Conservation (phyloP, 2,888 invertebrate genomes). For the Mesorhabditis spiculigera region DNA sequence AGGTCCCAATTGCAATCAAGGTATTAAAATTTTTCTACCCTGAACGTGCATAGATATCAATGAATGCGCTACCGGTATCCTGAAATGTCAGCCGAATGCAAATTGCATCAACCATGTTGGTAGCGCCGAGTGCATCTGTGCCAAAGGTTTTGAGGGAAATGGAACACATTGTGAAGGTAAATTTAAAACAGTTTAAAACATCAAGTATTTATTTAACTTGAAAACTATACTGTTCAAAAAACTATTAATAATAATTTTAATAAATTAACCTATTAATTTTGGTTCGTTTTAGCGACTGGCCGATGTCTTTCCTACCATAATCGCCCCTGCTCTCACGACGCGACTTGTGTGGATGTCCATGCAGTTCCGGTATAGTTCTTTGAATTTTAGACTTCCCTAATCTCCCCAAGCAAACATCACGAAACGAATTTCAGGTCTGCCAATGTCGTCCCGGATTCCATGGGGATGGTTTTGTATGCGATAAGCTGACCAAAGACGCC, state of each 20-base stretch:
- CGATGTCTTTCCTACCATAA: conserved; percentile 35
- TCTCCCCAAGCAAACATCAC: neutral
- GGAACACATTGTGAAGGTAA: conserved; percentile 47
- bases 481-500: neutral
- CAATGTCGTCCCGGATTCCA: conserved; percentile 43
- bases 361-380: conserved; percentile 14
- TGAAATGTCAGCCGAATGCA: conserved; percentile 76
- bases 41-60: conserved; percentile 72
- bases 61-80: conserved; percentile 72
- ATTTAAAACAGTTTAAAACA: conserved; percentile 4
- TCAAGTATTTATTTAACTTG: neutral
- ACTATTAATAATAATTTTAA: neutral
- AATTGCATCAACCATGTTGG: conserved; percentile 79
- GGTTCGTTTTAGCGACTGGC: conserved; percentile 21
- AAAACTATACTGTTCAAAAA: neutral
- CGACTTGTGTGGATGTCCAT: conserved; percentile 32
- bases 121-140: conserved; percentile 64
- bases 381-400: too few relatives aligned
- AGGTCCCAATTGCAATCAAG: conserved; percentile 45
- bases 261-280: too few relatives aligned
- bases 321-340: conserved; percentile 39
- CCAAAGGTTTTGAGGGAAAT: conserved; percentile 37
- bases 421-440: conserved; percentile 25
- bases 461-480: conserved; percentile 43
- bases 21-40: conserved; percentile 14